A percentile compares a stretch with the other conserved stretches of the same genome.
phyloP scores from a whole-genome alignment of 2,113 vertebrate genomes.

The Microcebus ravelobensis region DNA sequence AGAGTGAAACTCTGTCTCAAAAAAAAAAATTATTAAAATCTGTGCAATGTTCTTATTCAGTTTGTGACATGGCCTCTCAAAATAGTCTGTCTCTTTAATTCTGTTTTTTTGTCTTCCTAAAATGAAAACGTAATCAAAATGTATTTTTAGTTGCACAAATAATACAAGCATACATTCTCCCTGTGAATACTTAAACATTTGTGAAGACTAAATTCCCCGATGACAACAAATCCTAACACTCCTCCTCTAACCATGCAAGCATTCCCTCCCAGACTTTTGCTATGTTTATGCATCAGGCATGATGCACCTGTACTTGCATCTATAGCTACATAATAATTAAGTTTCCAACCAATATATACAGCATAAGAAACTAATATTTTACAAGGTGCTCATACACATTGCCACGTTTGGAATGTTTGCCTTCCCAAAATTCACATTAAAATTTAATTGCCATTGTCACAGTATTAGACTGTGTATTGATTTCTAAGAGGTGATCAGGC shows the following conservation, averaged over 20 bases:
- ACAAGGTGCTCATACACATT: background rate
- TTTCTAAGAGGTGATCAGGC: background rate
- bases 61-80: background rate
- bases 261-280: background rate
- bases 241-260: background rate
- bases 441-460: background rate
- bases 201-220: background rate
- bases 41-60: background rate
- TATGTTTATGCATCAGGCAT: background rate
- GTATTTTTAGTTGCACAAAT: background rate
- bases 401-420: background rate
- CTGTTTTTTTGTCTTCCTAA: background rate
- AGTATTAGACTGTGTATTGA: background rate
- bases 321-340: background rate
- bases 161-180: background rate
- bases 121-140: slow-evolving; percentile 17
- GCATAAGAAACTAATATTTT: background rate
- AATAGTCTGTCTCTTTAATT: background rate
- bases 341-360: background rate
- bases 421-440: background rate
- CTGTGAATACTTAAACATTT: background rate
- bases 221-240: background rate
- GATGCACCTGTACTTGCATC: background rate
- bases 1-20: too few species aligned
- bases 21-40: background rate